phyloP scores from a whole-genome alignment of 2,797 vertebrate species.

The Momotus momota region DNA sequence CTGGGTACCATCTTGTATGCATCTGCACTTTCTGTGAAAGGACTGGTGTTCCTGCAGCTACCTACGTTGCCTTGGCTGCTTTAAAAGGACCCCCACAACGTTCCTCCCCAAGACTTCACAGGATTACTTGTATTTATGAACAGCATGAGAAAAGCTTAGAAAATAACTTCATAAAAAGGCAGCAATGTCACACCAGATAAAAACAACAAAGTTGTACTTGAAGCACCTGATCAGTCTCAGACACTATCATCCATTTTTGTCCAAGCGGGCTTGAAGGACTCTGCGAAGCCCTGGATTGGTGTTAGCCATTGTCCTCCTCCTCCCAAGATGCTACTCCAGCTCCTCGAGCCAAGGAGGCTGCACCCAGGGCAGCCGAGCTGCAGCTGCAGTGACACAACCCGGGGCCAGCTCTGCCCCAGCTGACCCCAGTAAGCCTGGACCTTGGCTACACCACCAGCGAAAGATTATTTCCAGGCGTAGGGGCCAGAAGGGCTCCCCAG shows the following conservation, averaged over 20 bases:
- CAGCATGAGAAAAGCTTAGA: neutral
- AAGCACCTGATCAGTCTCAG: neutral
- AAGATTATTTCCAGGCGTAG: neutral
- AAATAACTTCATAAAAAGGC: neutral
- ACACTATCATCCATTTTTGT: neutral
- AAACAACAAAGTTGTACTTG: neutral
- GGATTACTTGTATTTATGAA: accelerated
- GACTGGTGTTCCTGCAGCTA: neutral
- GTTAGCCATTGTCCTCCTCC: too few species aligned
- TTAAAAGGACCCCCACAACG: neutral
- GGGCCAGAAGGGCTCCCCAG: neutral
- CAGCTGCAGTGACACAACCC: neutral
- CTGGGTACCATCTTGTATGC: accelerated
- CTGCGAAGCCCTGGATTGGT: neutral
- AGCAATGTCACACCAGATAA: neutral
- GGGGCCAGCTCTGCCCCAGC: neutral
- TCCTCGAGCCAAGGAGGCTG: neutral
- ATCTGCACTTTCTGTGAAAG: neutral
- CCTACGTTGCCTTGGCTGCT: neutral
- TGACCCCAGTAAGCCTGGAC: neutral
- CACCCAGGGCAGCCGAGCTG: neutral
- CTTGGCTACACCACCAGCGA: neutral
- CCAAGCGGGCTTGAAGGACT: neutral
- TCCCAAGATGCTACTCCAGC: neutral
- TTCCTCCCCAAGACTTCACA: neutral